Conservation (phyloP, 2,113 vertebrate genomes). For the Podilymbus podiceps region DNA sequence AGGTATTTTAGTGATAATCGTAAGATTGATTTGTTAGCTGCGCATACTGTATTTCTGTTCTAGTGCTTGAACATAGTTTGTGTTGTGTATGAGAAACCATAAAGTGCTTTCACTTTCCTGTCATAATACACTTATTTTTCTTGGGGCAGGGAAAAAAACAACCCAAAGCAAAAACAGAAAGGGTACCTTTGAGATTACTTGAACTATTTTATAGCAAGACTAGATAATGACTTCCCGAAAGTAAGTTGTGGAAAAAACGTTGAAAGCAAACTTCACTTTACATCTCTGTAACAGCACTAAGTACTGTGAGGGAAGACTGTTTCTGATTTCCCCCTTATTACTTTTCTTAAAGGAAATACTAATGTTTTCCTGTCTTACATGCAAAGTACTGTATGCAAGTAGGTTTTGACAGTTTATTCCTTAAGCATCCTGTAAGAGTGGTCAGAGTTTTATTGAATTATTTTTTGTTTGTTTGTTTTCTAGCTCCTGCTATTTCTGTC, state of each 20-base stretch:
- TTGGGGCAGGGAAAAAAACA: not conserved
- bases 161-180: not conserved
- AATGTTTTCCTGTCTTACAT: not conserved
- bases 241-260: not conserved
- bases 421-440: not conserved
- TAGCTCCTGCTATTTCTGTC: slow-evolving; percentile 92
- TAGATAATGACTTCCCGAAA: not conserved
- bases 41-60: not conserved
- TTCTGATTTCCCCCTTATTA: not conserved
- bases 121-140: not conserved
- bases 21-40: not conserved
- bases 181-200: not conserved
- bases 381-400: not conserved
- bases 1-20: not conserved
- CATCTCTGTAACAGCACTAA: not conserved
- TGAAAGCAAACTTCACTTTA: not conserved
- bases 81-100: not conserved
- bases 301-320: not conserved
- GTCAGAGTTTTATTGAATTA: not conserved
- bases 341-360: not conserved
- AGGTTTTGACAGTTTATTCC: not conserved
- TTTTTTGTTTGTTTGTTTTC: not conserved
- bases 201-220: not conserved
- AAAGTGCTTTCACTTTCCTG: not conserved
- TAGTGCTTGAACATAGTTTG: not conserved